These are phyloP conservation scores for Drosophila ochracea DNA, from an alignment of 2,888 invertebrate genomes.

Conservation along the genomic window DNA sequence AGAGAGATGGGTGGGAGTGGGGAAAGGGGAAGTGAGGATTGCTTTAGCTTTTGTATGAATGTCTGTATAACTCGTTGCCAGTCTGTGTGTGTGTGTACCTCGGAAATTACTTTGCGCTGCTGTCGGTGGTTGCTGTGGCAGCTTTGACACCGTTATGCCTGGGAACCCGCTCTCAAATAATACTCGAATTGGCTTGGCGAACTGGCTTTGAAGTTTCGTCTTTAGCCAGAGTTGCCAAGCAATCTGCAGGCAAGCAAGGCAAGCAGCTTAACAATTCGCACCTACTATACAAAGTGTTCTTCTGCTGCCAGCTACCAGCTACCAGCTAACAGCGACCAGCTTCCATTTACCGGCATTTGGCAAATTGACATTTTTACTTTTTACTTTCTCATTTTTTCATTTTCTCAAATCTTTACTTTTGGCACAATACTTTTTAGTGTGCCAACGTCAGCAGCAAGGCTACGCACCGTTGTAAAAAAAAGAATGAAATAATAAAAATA, in stretches of 20 bases:
- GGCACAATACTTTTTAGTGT: constrained; percentile 57
- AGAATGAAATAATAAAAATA: constrained; percentile 5
- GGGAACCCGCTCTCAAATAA: constrained; percentile 30
- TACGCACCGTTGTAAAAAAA: constrained; percentile 29
- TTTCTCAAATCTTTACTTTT: constrained; percentile 41
- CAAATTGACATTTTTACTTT: constrained; percentile 77
- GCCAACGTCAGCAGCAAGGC: constrained; percentile 13
- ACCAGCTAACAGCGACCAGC: constrained; percentile 56
- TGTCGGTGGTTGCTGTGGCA: constrained; percentile 68
- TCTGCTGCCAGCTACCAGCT: constrained; percentile 34
- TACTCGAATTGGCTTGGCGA: constrained; percentile 25
- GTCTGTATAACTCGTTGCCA: constrained; percentile 43
- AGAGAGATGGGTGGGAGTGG: background rate
- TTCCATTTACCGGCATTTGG: constrained; percentile 70
- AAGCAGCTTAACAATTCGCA: constrained; percentile 58
- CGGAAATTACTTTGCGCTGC: constrained; percentile 77
- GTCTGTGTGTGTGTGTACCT: constrained; percentile 41
- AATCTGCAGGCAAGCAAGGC: constrained; percentile 18
- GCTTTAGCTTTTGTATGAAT: constrained; percentile 57
- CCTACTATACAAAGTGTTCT: constrained; percentile 52
- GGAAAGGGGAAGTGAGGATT: constrained; percentile 2
- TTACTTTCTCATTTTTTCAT: constrained; percentile 14
- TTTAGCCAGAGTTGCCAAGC: constrained; percentile 16
- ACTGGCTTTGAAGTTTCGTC: constrained; percentile 61
- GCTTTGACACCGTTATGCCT: constrained; percentile 64